These are phyloP conservation scores for Phoxinus phoxinus DNA, from an alignment of 2,113 vertebrate genomes.

Conservation along the genomic window DNA sequence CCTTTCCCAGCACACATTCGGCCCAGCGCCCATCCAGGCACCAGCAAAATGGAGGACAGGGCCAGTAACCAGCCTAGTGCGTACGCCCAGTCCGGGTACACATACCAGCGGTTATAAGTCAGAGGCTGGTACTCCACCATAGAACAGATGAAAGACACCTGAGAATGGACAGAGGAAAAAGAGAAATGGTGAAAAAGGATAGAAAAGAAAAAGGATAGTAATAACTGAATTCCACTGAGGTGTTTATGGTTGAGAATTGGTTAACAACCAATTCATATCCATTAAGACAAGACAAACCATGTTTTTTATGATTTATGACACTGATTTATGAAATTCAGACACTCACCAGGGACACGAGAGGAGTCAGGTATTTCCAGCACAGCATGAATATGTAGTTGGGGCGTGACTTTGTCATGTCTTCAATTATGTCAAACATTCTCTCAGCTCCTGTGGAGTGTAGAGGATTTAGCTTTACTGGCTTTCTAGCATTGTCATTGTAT, in stretches of 20 bases:
- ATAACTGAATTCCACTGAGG: neutral
- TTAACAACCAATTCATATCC: neutral
- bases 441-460: constrained; percentile 64
- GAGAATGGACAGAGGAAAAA: constrained; percentile 7
- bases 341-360: constrained; percentile 73
- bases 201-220: neutral
- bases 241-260: neutral
- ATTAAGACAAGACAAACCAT: neutral
- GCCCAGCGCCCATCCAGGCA: constrained; percentile 57
- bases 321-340: neutral
- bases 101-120: constrained; percentile 49
- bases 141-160: constrained; percentile 60
- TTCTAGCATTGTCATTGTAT: neutral
- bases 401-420: constrained; percentile 72
- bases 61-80: constrained; percentile 62
- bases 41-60: constrained; percentile 56
- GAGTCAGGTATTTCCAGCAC: constrained; percentile 77
- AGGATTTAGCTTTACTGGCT: neutral
- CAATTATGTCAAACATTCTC: constrained; percentile 64
- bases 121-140: constrained; percentile 63
- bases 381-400: constrained; percentile 70
- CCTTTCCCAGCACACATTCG: constrained; percentile 53
- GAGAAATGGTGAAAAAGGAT: neutral
- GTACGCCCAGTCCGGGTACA: constrained; percentile 65
- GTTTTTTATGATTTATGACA: no score